Conservation (phyloP, 2,113 vertebrate species). For the Orthonyx spaldingii region DNA sequence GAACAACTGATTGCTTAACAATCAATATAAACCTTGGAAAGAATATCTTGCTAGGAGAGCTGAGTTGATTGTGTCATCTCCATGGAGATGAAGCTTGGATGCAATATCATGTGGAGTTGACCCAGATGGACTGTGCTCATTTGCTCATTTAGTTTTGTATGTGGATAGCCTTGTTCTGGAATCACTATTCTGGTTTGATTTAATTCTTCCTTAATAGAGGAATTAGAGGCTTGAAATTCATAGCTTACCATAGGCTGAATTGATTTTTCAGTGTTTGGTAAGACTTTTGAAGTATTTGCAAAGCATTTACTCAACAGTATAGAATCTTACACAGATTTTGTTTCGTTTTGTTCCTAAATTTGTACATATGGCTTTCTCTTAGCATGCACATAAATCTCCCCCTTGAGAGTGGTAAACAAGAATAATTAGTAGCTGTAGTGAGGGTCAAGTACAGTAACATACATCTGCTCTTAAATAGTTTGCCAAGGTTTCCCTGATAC, state of each 20-base stretch:
- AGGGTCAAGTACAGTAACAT: neutral
- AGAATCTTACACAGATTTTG: neutral
- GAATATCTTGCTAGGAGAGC: neutral
- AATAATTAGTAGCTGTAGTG: neutral
- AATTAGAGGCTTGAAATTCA: neutral
- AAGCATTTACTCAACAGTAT: neutral
- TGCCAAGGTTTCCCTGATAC: neutral
- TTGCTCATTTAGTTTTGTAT: neutral
- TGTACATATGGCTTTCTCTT: neutral
- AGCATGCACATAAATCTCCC: neutral
- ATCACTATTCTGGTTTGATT: neutral
- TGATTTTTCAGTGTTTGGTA: neutral
- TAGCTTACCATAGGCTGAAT: neutral
- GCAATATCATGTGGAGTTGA: neutral
- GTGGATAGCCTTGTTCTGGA: neutral
- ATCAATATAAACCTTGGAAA: neutral
- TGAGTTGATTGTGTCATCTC: neutral
- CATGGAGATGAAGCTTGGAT: neutral
- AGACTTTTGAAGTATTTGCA: neutral
- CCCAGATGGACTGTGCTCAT: neutral
- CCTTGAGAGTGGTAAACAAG: neutral
- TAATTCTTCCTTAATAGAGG: neutral
- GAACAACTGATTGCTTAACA: neutral
- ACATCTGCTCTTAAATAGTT: neutral
- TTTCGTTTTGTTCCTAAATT: neutral